Evolutionary conservation across 2,888 invertebrate species (phyloP), one percentile per base, ranked within the genome.

Genomic region (Andrena haemorrhoa): DNA sequence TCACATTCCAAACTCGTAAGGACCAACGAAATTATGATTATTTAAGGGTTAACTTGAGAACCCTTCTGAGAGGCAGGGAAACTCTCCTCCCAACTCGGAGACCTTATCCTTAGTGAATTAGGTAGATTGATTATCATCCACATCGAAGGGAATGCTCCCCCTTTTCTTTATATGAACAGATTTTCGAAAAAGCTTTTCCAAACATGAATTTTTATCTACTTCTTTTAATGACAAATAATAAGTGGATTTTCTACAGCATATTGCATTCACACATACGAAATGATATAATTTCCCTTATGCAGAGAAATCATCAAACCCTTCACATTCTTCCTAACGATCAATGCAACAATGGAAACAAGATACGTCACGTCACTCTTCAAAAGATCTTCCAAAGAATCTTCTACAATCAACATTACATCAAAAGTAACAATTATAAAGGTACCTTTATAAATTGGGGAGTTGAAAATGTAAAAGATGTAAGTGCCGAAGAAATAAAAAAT

Each of bases 21-120:
- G 56, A 33, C 33, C 53, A 82, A 31, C 82, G 49, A 23, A 70
- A 58, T 65, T 51, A 56, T 78, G 63, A 70, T 78, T 83, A 66
- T 70, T 33, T 53, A 58, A 76, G 16, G 63, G 31, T 31, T 23
- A 23, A 47, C 23, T 63, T 16, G 51, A 68, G 68, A 68, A 56
- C 63, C 33, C 64, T 64, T 20, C 68, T 72, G 49, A 77, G 47
- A 76, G 33, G 41, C 53, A 56, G 12, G 29, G 58, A 41, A 16
- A 58, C 56, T 29, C 31, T 41, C 56, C 23, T 58, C 20, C 29
- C 41, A 35, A 33, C 53, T 41, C 41, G 65, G 56, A 65, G 20
- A 73, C 56, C 41, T 65, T 56, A n/a, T 35, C 29, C 31, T 65
- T 64, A 26, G 41, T 65, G 35, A 56, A 56, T 73, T 65, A 65